These are phyloP conservation scores for Sphyrna mokarran DNA, from an alignment of 2,113 vertebrate species.

Conservation along the genomic window DNA sequence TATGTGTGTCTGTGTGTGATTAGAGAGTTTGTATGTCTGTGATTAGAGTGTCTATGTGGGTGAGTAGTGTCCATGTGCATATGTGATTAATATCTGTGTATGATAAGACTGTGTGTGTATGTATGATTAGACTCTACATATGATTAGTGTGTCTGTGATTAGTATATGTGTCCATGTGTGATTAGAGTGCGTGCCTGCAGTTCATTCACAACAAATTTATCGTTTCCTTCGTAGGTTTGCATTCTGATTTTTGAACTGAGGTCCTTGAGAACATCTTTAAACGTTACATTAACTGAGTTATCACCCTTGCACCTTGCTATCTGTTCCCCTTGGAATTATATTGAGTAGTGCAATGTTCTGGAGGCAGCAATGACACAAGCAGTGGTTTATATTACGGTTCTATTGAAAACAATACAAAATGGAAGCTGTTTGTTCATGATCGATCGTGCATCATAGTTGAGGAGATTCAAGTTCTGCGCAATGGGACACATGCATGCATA, in stretches of 20 bases:
- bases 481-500: neutral
- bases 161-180: too few relatives aligned
- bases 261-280: neutral
- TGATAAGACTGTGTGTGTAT: too few relatives aligned
- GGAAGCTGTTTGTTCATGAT: neutral
- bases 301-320: neutral
- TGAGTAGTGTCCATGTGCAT: too few relatives aligned
- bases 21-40: too few relatives aligned
- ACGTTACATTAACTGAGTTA: neutral
- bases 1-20: too few relatives aligned
- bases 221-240: neutral
- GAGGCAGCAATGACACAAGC: neutral
- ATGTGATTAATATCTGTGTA: too few relatives aligned
- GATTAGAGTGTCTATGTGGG: too few relatives aligned
- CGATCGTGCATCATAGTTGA: neutral
- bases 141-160: too few relatives aligned
- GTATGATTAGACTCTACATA: too few relatives aligned
- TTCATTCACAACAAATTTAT: neutral
- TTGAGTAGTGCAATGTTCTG: neutral
- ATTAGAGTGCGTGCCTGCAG: too few relatives aligned
- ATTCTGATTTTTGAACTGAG: neutral
- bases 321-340: neutral
- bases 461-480: neutral
- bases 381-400: neutral
- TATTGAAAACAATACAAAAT: slow-evolving; percentile 10